A percentile compares a stretch with the other conserved stretches of the same genome.
phyloP scores from a whole-genome alignment of 1,140 invertebrate species.

The Drosophila tsacasi region DNA sequence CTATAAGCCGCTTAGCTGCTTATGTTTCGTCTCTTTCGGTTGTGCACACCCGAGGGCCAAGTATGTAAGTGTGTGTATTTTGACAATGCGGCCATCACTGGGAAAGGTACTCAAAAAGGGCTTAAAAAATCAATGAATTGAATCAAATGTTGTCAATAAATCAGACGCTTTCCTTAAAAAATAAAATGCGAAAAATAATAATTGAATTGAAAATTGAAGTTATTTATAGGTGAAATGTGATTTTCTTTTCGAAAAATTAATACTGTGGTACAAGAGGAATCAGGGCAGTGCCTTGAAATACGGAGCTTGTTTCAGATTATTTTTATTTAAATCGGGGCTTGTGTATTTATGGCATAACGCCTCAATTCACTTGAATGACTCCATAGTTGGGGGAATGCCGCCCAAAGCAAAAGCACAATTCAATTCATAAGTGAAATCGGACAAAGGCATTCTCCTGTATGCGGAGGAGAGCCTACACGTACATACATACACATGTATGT shows the following conservation, averaged over 20 bases:
- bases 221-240: neutral
- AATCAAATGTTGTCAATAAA: constrained; percentile 15
- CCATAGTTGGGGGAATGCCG: constrained; percentile 50
- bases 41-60: constrained; percentile 13
- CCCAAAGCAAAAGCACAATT: constrained; percentile 50
- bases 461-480: neutral
- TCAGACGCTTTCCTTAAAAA: neutral
- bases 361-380: constrained; percentile 71
- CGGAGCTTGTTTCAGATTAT: constrained; percentile 6
- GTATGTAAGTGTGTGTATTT: neutral
- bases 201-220: constrained; percentile 1
- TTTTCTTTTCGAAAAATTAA: neutral
- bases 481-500: constrained; percentile 2
- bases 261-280: neutral
- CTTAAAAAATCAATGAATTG: constrained; percentile 28
- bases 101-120: constrained; percentile 12
- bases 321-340: constrained; percentile 21
- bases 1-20: constrained; percentile 69
- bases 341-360: constrained; percentile 39
- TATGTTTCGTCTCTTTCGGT: constrained; percentile 21
- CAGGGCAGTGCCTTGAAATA: neutral
- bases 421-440: constrained; percentile 37
- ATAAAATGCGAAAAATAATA: neutral
- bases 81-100: constrained; percentile 36
- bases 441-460: constrained; percentile 24